These are phyloP conservation scores for Babylonia areolata DNA, from an alignment of 1,140 invertebrate species.

Conservation along the genomic window DNA sequence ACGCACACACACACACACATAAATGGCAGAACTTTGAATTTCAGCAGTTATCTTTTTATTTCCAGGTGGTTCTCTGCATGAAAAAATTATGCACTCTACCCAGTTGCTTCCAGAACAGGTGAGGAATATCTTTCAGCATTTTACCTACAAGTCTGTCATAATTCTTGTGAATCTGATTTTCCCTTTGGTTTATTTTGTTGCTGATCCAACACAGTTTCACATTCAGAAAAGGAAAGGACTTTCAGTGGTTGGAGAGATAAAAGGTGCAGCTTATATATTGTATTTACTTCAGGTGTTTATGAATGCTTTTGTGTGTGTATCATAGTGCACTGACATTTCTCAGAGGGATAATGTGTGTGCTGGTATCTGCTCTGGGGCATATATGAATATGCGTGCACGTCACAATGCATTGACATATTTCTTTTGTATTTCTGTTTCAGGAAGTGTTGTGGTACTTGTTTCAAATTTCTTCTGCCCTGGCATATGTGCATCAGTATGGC, in stretches of 20 bases:
- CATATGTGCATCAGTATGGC: slow-evolving; percentile 73
- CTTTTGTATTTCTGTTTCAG: slow-evolving; percentile 50
- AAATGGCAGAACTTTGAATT: too few relatives aligned
- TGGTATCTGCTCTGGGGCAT: background rate
- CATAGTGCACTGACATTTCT: background rate
- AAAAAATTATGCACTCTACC: slow-evolving; percentile 66
- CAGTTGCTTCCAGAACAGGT: slow-evolving; percentile 70
- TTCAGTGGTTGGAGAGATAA: too few relatives aligned
- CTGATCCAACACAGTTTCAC: too few relatives aligned
- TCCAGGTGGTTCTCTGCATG: slow-evolving; percentile 69
- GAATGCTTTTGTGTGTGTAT: background rate
- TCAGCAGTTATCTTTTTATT: slow-evolving; percentile 1
- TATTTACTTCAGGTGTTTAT: too few relatives aligned
- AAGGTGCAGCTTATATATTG: too few relatives aligned
- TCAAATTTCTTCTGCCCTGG: slow-evolving; percentile 72
- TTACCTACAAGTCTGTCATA: background rate
- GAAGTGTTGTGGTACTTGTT: slow-evolving; percentile 72
- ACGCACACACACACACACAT: too few relatives aligned
- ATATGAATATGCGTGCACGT: background rate
- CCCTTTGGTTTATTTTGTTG: too few relatives aligned
- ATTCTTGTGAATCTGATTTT: too few relatives aligned
- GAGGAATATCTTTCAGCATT: slow-evolving; percentile 28
- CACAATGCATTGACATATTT: background rate
- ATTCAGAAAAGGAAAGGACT: too few relatives aligned
- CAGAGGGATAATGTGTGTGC: background rate